Base-by-base conservation (phyloP, 2,797 vertebrate genomes). In the Synanceia verrucosa region DNA sequence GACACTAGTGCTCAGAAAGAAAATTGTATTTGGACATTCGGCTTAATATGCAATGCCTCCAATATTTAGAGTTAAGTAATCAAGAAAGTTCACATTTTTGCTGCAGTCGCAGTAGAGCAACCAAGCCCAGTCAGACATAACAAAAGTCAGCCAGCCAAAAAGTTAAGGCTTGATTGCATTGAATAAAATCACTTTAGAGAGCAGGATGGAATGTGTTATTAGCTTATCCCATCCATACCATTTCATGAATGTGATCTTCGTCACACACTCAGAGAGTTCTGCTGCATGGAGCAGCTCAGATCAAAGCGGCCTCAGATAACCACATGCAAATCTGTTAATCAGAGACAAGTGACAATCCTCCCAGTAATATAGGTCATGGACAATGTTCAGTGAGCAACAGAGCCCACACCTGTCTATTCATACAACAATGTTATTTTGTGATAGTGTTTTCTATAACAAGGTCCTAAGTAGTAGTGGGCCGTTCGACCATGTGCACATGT, bases 271-370 rank as follows among this genome's bases (percentile, higher is more conserved):
- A 16, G 21, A 59, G 23, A 46, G 19, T 68, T 81, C 48, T 78
- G 41, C 53, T 33, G 64, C 53, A 47, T 13, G 4, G 21, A 50
- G 29, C 65, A 16, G 80, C 59, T 59, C 58, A n/a, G 61, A 83
- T 89, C 63, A 84, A 77, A 86, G 81, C 10, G 4, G 26, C 8
- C 36, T 47, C 36, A 47, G 70, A 78, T 65, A 81, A 79, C 59
- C 51, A 78, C 41, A 57, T 78, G 41, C 70, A 82, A 72, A 84
- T 70, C 82, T 72, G 47, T 36, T 66, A 64, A 75, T 82, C 62
- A 67, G 39, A 79, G 34, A 18, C 59, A 52, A 51, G 78, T 78
- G 43, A 47, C 61, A 77, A n/a, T 74, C 55, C 33, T 76, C 44
- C 11, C 29, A 37, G 39, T n/a, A 51, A 83, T 79, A 56, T 68